Evolutionary conservation across 2,797 vertebrate genomes (phyloP).

Genomic region (Rhabdomys pumilio): DNA sequence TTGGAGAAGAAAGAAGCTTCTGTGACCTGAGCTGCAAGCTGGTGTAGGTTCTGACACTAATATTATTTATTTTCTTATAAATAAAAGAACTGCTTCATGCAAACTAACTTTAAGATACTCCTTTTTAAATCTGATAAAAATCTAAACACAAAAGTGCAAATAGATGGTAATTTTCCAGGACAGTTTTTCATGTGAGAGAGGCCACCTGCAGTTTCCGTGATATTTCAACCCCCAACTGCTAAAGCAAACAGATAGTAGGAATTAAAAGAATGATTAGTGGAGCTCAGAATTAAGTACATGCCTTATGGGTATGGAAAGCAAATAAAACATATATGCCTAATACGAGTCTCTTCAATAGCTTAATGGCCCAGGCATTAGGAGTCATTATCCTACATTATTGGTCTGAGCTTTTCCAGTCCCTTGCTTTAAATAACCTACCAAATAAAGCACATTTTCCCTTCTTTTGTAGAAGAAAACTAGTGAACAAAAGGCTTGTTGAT

Average conservation of each 20-base stretch:
- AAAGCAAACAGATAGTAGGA: background rate
- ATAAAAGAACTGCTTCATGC: background rate
- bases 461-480: background rate
- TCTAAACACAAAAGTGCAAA: background rate
- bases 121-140: background rate
- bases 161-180: background rate
- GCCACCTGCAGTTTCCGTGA: background rate
- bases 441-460: background rate
- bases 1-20: background rate
- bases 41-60: background rate
- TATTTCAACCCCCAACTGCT: background rate
- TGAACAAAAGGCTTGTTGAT: background rate
- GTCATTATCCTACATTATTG: background rate
- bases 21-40: background rate
- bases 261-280: background rate
- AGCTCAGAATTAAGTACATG: background rate
- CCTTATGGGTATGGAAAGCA: background rate
- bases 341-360: background rate
- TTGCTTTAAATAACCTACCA: background rate
- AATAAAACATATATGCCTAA: background rate
- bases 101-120: background rate
- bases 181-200: background rate
- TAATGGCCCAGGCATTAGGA: background rate
- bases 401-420: background rate
- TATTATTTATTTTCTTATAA: conserved; percentile 4